phyloP scores from a whole-genome alignment of 2,888 invertebrate species.

The Eristalinus sepulchralis region DNA sequence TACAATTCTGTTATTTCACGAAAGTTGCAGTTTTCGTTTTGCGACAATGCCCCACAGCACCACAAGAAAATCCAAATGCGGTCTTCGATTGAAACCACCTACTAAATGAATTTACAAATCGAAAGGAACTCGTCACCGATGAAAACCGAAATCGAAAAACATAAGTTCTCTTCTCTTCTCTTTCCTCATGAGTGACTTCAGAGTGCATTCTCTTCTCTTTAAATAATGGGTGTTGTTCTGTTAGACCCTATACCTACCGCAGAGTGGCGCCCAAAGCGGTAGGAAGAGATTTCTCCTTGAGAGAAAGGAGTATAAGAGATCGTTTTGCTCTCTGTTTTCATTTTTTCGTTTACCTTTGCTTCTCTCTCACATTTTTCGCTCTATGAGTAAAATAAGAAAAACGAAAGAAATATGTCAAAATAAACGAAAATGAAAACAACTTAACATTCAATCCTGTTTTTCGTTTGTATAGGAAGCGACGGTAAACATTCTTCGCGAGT shows the following conservation, averaged over 20 bases:
- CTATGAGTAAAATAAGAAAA: neutral
- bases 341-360: neutral
- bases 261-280: neutral
- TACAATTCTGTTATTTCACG: too few species aligned
- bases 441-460: neutral
- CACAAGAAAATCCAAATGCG: neutral
- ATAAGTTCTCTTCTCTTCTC: neutral
- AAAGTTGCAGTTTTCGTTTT: too few species aligned
- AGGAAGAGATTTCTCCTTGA: slow-evolving; percentile 21
- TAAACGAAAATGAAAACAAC: slow-evolving; percentile 52
- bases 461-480: too few species aligned
- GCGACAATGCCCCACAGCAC: neutral
- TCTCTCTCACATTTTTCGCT: neutral
- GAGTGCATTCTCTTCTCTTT: slow-evolving; percentile 34
- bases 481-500: too few species aligned
- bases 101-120: neutral
- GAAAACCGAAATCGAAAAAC: neutral
- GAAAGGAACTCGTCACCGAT: neutral
- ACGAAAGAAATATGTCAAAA: neutral
- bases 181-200: neutral
- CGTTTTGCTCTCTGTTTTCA: slow-evolving; percentile 41
- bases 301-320: slow-evolving; percentile 53
- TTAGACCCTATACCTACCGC: slow-evolving; percentile 6
- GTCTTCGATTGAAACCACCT: neutral
- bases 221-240: slow-evolving; percentile 59